phyloP scores from a whole-genome alignment of 1,140 invertebrate genomes.

The Nomia melanderi region DNA sequence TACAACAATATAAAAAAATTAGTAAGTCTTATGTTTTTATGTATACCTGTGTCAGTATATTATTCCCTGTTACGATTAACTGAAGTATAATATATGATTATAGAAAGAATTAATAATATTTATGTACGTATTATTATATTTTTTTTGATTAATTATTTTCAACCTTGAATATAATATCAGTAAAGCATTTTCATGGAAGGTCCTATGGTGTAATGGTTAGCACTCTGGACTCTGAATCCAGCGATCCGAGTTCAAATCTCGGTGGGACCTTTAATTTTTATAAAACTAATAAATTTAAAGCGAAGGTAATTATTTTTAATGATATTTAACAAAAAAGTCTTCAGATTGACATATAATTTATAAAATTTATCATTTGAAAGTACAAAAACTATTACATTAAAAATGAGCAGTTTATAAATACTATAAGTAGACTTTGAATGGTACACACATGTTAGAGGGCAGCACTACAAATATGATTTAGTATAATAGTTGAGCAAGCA shows the following conservation, averaged over 20 bases:
- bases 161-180: background rate
- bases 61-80: background rate
- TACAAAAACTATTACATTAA: background rate
- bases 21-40: slow-evolving; percentile 41
- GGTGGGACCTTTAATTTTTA: slow-evolving; percentile 83
- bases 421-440: background rate
- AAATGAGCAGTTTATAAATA: background rate
- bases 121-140: background rate
- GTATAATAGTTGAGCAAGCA: background rate
- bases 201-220: slow-evolving; percentile 95
- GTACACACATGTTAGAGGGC: background rate
- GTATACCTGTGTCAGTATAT: slow-evolving; percentile 26
- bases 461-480: background rate
- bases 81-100: slow-evolving; percentile 15
- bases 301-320: background rate
- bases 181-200: slow-evolving; percentile 68
- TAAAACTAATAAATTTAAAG: background rate
- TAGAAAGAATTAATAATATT: background rate
- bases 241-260: slow-evolving; percentile 94
- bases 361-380: background rate
- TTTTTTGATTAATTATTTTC: background rate
- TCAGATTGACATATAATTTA: slow-evolving; percentile 18
- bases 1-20: slow-evolving; percentile 51
- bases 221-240: slow-evolving; percentile 96
- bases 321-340: background rate